phyloP scores from a whole-genome alignment of 2,113 vertebrate species.

The Pristiophorus japonicus region DNA sequence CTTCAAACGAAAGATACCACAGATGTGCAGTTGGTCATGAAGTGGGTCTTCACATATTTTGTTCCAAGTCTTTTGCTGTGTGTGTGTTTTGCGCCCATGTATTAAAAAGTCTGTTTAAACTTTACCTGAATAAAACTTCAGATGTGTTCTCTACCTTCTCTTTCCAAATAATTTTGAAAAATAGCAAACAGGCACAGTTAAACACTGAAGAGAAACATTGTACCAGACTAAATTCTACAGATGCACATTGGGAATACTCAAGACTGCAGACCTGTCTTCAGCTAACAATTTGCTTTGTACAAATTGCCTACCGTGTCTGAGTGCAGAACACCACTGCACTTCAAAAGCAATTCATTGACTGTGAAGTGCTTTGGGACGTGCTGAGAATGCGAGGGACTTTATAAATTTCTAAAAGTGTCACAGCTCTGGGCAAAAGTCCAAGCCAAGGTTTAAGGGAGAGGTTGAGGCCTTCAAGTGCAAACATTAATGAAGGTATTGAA shows the following conservation, averaged over 20 bases:
- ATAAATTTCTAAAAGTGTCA: neutral
- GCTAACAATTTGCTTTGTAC: neutral
- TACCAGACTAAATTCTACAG: neutral
- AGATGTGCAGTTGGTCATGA: no score
- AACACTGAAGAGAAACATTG: neutral
- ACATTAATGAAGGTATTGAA: neutral
- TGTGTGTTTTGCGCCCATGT: neutral
- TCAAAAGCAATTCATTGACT: neutral
- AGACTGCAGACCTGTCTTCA: neutral
- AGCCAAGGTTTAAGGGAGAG: neutral
- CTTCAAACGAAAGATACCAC: no score
- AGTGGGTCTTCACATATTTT: neutral
- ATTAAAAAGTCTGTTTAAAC: neutral
- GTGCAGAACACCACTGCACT: neutral
- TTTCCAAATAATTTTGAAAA: neutral
- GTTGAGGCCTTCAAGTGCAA: neutral
- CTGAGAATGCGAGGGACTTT: neutral
- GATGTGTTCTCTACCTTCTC: neutral
- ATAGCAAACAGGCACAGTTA: neutral
- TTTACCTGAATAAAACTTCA: neutral
- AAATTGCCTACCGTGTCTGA: neutral
- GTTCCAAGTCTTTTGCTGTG: neutral
- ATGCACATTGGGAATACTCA: neutral
- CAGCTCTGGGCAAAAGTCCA: neutral
- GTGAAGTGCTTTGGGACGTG: neutral